Evolutionary conservation across 2,113 vertebrate species (phyloP).

Genomic region (Pipra filicauda): DNA sequence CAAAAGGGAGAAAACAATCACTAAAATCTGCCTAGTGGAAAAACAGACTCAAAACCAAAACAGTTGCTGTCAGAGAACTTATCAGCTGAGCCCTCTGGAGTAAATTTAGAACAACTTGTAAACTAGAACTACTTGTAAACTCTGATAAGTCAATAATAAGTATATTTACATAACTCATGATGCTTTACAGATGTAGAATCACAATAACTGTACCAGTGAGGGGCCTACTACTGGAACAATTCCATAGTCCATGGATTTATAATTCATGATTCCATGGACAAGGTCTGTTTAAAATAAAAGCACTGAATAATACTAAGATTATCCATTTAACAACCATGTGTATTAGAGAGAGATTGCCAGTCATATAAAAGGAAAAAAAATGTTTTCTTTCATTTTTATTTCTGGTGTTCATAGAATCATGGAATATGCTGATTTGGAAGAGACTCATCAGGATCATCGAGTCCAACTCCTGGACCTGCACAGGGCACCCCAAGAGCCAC

Average conservation of each 20-base stretch:
- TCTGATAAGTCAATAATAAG: not conserved
- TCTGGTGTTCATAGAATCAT: not conserved
- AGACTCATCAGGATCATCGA: not conserved
- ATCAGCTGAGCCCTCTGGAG: not conserved
- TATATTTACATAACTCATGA: not conserved
- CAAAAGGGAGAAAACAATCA: not conserved
- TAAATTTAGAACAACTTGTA: not conserved
- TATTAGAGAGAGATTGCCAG: not conserved
- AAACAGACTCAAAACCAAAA: not conserved
- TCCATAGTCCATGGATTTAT: not conserved
- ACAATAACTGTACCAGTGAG: not conserved
- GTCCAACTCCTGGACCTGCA: fast-evolving
- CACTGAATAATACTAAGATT: not conserved
- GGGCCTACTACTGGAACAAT: not conserved
- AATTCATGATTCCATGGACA: not conserved
- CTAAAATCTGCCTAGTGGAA: not conserved
- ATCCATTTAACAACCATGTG: not conserved
- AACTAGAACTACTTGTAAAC: not conserved
- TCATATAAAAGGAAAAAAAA: not conserved
- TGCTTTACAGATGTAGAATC: not conserved
- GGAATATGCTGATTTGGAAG: not conserved
- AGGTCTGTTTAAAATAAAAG: not conserved
- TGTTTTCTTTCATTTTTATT: not conserved
- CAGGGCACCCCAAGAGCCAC: not conserved
- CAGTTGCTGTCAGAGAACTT: not conserved